These are phyloP conservation scores for Apis laboriosa DNA, from an alignment of 1,140 invertebrate genomes.

Conservation along the genomic window DNA sequence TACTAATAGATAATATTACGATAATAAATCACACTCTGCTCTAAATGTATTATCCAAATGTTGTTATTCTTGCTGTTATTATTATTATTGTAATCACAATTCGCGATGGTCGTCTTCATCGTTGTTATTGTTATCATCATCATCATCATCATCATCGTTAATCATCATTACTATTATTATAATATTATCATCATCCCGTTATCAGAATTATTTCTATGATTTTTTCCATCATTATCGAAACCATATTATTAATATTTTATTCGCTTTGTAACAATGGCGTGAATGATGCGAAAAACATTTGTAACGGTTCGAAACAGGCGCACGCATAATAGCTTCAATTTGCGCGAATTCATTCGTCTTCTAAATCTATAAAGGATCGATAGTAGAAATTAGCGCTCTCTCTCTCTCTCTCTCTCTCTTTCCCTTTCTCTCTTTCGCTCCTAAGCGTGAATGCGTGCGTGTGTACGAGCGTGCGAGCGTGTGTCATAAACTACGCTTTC, in stretches of 20 bases:
- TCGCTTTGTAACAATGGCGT: conserved; percentile 68
- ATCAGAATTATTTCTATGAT: neutral
- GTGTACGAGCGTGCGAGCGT: too few species aligned
- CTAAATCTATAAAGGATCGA: too few species aligned
- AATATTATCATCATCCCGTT: neutral
- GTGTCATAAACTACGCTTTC: too few species aligned
- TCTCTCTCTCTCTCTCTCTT: too few species aligned
- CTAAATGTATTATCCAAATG: conserved; percentile 67
- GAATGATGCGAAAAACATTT: conserved; percentile 45
- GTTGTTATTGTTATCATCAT: neutral
- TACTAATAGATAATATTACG: conserved; percentile 68
- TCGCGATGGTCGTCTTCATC: too few species aligned
- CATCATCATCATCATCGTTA: conserved; percentile 7
- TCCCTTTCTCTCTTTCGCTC: too few species aligned
- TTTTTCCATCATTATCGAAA: neutral
- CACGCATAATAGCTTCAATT: neutral
- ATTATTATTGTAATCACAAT: neutral
- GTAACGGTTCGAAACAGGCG: neutral
- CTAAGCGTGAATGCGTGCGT: too few species aligned
- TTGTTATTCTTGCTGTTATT: conserved; percentile 13
- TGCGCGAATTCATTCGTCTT: neutral
- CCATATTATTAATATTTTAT: conserved; percentile 31
- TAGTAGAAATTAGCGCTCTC: too few species aligned
- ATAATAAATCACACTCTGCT: conserved; percentile 79
- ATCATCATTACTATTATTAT: neutral